These are phyloP conservation scores for Syrphus vitripennis DNA, from an alignment of 2,888 invertebrate genomes.

Conservation along the genomic window DNA sequence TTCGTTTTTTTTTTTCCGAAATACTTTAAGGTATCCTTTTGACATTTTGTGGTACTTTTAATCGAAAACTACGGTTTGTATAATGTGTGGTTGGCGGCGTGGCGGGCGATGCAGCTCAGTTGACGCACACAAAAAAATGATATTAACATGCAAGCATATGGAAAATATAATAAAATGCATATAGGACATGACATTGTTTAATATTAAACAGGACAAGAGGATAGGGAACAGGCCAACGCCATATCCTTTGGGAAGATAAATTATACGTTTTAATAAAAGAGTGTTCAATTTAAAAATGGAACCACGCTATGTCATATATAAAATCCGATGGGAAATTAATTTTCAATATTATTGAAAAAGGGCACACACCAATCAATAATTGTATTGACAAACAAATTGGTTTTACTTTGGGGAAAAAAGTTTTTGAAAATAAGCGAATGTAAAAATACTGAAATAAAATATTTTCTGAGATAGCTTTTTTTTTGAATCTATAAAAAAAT, in stretches of 20 bases:
- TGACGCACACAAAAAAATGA: neutral
- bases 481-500: too few relatives aligned
- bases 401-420: neutral
- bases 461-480: too few relatives aligned
- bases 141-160: neutral
- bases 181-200: too few relatives aligned
- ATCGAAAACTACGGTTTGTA: conserved; percentile 19
- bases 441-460: too few relatives aligned
- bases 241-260: conserved; percentile 35
- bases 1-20: neutral
- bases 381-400: conserved; percentile 30
- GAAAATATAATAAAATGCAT: neutral
- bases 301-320: conserved; percentile 7
- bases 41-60: conserved; percentile 61
- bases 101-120: neutral
- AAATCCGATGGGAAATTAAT: conserved; percentile 55
- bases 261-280: conserved; percentile 50
- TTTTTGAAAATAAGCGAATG: neutral
- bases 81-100: neutral
- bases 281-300: conserved; percentile 32
- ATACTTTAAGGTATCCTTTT: conserved; percentile 31
- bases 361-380: neutral
- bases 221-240: neutral
- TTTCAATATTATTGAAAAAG: conserved; percentile 9
- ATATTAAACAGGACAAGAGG: neutral